Conservation (phyloP, 2,888 invertebrate species). For the Cantharis flavilabris region DNA sequence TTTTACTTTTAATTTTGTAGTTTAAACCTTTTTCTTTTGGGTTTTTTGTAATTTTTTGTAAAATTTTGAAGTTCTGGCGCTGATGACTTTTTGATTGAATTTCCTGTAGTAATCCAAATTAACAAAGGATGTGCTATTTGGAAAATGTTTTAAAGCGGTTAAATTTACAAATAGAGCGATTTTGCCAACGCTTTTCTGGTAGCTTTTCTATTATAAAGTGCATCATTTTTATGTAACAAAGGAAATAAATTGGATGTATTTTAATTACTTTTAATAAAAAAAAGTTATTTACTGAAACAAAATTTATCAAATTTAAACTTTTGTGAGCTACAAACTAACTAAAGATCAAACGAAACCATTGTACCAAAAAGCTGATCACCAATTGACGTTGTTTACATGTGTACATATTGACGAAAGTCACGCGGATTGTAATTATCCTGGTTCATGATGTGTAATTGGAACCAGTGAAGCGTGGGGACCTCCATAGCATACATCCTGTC, state of each 20-base stretch:
- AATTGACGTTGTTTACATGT: conserved; percentile 29
- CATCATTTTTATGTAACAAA: background rate
- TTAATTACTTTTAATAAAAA: background rate
- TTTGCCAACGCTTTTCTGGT: background rate
- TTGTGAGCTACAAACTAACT: background rate
- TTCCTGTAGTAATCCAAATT: background rate
- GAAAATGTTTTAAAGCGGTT: background rate
- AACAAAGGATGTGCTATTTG: background rate
- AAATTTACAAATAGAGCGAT: background rate
- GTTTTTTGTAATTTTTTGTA: too few species aligned
- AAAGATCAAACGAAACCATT: conserved; percentile 22
- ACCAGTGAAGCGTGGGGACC: conserved; percentile 26
- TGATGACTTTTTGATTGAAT: background rate
- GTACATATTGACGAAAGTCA: conserved; percentile 26
- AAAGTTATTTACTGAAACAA: background rate
- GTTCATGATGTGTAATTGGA: conserved; percentile 36
- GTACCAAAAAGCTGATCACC: conserved; percentile 25
- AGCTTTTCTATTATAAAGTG: background rate
- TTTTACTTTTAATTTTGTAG: too few species aligned
- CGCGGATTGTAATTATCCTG: conserved; percentile 35
- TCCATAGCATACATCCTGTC: conserved; percentile 28
- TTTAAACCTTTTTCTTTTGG: too few species aligned
- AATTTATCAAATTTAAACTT: conserved; percentile 2
- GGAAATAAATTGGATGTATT: background rate
- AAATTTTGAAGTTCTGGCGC: too few species aligned